phyloP scores from a whole-genome alignment of 92 coral and sea anemone genomes.

The Palythoa grandis region DNA sequence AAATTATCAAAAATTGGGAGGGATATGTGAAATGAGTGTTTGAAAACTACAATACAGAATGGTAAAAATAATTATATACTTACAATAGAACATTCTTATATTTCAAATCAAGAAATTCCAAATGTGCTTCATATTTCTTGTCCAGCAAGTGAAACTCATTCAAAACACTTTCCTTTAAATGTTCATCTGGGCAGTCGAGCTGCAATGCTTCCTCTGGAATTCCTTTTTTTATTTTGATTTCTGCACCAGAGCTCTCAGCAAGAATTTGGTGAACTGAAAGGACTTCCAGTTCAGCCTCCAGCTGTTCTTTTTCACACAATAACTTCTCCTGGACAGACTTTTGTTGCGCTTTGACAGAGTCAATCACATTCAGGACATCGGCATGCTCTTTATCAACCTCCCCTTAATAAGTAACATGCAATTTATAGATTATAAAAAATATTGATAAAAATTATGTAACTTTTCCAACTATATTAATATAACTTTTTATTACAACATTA shows the following conservation, averaged over 20 bases:
- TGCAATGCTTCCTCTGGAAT: conserved; percentile 82
- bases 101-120: conserved; percentile 80
- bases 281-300: conserved; percentile 79
- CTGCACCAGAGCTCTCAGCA: conserved; percentile 53
- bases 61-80: conserved; percentile 5
- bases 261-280: conserved; percentile 51
- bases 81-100: conserved; percentile 69
- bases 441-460: background rate
- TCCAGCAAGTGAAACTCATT: conserved; percentile 89
- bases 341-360: conserved; percentile 92
- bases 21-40: no score
- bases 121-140: conserved; percentile 90
- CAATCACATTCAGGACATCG: conserved; percentile 74
- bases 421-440: no score
- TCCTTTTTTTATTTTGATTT: conserved; percentile 58
- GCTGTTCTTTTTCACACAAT: conserved; percentile 69
- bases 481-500: no score
- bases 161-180: conserved; percentile 72
- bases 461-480: no score
- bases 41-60: no score
- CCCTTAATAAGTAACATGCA: conserved; percentile 38
- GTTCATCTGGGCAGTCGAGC: conserved; percentile 86
- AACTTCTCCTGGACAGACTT: conserved; percentile 69
- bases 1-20: no score
- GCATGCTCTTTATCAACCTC: conserved; percentile 78